phyloP scores from a whole-genome alignment of 1,140 invertebrate genomes.

The Periplaneta americana region DNA sequence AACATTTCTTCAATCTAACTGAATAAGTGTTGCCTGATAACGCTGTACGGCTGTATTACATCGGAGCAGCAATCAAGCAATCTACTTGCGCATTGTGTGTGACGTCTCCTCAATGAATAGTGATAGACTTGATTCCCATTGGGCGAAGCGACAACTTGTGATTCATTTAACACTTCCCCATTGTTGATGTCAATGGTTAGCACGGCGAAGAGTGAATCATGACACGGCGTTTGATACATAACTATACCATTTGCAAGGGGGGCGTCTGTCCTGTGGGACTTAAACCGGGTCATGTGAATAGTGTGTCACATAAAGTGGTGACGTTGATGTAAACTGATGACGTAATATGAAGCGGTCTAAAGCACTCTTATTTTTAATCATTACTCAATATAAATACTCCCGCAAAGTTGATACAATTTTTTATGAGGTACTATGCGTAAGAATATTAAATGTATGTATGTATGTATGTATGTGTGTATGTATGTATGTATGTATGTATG shows the following conservation, averaged over 20 bases:
- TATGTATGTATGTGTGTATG: too few species aligned
- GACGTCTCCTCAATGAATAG: not conserved
- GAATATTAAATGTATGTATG: too few species aligned
- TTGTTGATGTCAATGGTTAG: not conserved
- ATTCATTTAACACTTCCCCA: not conserved
- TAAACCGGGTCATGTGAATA: not conserved
- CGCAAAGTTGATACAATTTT: too few species aligned
- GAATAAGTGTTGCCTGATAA: too few species aligned
- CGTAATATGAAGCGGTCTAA: not conserved
- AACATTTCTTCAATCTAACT: too few species aligned
- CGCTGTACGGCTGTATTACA: too few species aligned
- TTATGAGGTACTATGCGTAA: too few species aligned
- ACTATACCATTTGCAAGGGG: not conserved
- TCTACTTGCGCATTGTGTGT: not conserved
- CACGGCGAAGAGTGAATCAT: not conserved
- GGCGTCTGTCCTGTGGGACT: not conserved
- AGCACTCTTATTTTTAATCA: too few species aligned
- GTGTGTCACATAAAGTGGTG: too few species aligned
- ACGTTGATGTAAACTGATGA: not conserved
- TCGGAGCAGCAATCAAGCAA: too few species aligned
- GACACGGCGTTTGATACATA: not conserved
- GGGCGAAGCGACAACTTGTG: not conserved
- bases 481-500: too few species aligned
- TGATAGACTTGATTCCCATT: not conserved
- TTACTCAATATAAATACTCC: too few species aligned